Evolutionary conservation across 2,113 vertebrate genomes (phyloP).

Genomic region (Crotalus horridus): DNA sequence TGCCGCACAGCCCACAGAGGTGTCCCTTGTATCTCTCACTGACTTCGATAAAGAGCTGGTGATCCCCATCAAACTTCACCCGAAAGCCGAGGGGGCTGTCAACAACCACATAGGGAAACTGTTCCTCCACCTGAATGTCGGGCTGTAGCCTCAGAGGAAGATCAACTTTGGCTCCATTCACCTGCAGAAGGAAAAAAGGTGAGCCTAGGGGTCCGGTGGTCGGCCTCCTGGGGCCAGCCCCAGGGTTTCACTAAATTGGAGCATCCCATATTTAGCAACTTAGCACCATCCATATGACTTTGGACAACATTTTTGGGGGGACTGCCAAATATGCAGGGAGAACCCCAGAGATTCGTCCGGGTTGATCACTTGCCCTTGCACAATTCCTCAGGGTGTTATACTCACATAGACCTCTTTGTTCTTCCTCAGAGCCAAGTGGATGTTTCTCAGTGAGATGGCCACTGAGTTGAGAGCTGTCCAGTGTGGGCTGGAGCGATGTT

Average conservation of each 20-base stretch:
- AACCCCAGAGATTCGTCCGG: neutral
- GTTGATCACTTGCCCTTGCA: too few species aligned
- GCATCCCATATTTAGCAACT: too few species aligned
- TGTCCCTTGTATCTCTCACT: constrained; percentile 63
- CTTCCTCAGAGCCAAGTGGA: constrained; percentile 67
- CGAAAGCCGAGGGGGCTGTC: constrained; percentile 54
- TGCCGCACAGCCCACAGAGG: constrained; percentile 80
- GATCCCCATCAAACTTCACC: constrained; percentile 61
- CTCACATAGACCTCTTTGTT: constrained; percentile 75
- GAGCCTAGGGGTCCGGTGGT: too few species aligned
- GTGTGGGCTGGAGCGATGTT: constrained; percentile 58
- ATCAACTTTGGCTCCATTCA: constrained; percentile 42
- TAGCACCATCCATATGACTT: too few species aligned
- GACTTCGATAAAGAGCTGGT: constrained; percentile 68
- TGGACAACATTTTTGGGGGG: neutral
- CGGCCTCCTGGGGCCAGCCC: too few species aligned
- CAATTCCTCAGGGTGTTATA: neutral
- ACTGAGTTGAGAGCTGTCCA: constrained; percentile 76
- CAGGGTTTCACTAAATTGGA: too few species aligned
- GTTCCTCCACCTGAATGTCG: constrained; percentile 24
- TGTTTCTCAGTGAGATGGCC: constrained; percentile 62
- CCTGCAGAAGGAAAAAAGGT: constrained; percentile 21
- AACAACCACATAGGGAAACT: constrained; percentile 49
- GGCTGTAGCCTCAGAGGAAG: constrained; percentile 38
- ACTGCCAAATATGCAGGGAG: neutral